Conservation (phyloP, 2,113 vertebrate species). For the Rafetus swinhoei region DNA sequence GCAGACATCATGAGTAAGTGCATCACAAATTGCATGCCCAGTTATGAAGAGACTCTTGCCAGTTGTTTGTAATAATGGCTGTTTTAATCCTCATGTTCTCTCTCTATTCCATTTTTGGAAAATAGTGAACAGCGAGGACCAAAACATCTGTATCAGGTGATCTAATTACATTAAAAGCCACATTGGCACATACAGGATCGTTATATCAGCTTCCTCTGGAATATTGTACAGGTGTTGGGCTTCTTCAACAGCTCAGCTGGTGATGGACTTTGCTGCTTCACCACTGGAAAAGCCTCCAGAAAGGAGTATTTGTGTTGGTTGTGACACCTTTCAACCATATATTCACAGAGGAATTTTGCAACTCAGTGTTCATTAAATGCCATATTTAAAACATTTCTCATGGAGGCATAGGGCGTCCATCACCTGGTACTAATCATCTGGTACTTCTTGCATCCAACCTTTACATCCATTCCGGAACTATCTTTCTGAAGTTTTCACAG, state of each 20-base stretch:
- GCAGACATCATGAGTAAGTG: neutral
- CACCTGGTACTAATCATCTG: neutral
- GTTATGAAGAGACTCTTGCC: neutral
- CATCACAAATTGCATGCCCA: neutral
- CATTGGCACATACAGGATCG: neutral
- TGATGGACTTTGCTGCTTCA: neutral
- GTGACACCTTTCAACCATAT: no score
- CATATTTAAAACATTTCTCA: neutral
- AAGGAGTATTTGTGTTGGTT: no score
- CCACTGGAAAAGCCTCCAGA: neutral
- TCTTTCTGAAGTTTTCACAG: neutral
- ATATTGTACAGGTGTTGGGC: neutral
- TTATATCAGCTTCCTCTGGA: neutral
- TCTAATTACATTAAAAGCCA: neutral
- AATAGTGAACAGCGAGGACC: neutral
- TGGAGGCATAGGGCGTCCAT: neutral
- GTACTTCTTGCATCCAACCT: neutral
- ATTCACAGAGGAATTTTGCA: neutral
- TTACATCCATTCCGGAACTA: neutral
- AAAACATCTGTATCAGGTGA: neutral
- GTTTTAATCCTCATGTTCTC: neutral
- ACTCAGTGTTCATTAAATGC: neutral
- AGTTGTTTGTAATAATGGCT: neutral
- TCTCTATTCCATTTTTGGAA: neutral
- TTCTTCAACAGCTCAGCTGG: neutral